Base-by-base conservation (phyloP, 2,888 invertebrate genomes). In the Beris morrisii region DNA sequence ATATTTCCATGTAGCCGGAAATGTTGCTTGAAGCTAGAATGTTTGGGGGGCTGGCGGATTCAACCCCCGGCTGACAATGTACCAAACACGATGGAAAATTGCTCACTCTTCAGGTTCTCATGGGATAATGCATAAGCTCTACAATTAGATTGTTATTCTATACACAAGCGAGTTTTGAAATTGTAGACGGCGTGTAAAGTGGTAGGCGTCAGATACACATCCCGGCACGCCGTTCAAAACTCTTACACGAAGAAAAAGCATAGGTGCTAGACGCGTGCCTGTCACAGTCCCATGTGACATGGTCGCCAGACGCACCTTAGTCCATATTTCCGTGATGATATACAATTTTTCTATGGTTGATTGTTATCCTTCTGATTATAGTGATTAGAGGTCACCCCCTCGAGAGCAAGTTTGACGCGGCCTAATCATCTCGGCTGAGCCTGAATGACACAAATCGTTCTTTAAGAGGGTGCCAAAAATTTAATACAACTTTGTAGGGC, bases 111-210 rank as follows among this genome's bases (percentile, higher is more conserved):
- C 45, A 59, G 46, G 52, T 66, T 55, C 67, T 65, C 65, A 32
- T 65, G 65, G 65, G 67, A 65, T 64, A 64, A 64, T 67, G 67
- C 64, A 46, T 67, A 64, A 57, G 64, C 64, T 58, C 64, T 53
- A 64, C 67, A 67, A 64, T 67, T 67, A 64, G 50, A 58, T 59
- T 59, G 58, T 59, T 59, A 46, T 46, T 46, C 30, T 44, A 45
- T 30, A 46, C 11, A 22, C 48, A n/a, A 5, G 48, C 58, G n/a
- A 31, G 58, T 48, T 56, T 30, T 22, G 58, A 46, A 59, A 59
- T 48, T 46, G 46, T 13, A 59, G 58, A 59, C 15, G 31, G n/a
- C 15, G 46, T 9, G 9, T 9, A 38, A 38, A 38, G 38, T 38
- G 38, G 38, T 38, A 38, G 38, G 38, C 38, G 38, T 38, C 38